These are phyloP conservation scores for Ceratosolen solmsi DNA, from an alignment of 1,140 invertebrate species.

Conservation along the genomic window DNA sequence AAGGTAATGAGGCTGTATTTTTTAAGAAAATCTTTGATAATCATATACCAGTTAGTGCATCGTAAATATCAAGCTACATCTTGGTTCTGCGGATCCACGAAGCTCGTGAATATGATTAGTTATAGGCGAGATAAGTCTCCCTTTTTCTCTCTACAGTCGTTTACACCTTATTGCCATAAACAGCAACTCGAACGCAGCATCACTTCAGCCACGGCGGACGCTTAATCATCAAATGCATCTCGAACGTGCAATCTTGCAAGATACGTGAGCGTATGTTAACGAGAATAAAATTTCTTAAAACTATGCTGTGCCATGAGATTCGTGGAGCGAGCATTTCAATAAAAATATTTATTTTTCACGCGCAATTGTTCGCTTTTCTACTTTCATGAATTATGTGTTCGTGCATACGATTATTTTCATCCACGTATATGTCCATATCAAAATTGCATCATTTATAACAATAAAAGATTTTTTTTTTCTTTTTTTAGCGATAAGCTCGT, in stretches of 20 bases:
- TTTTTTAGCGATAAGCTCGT: too few relatives aligned
- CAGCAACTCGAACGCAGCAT: constrained; percentile 3
- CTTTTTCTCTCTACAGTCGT: constrained; percentile 24
- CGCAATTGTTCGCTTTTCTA: not conserved
- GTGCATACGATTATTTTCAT: too few relatives aligned
- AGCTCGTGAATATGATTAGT: constrained; percentile 48
- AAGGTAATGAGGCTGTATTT: constrained; percentile 4
- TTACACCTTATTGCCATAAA: constrained; percentile 45
- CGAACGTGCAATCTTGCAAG: constrained; percentile 48
- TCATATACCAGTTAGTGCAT: constrained; percentile 8
- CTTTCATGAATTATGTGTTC: too few relatives aligned
- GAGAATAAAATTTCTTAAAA: constrained; percentile 44
- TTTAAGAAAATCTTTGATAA: constrained; percentile 31
- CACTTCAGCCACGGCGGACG: not conserved
- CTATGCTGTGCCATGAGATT: not conserved
- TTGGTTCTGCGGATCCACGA: constrained; percentile 7
- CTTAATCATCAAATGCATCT: constrained; percentile 51
- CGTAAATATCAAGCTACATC: constrained; percentile 41
- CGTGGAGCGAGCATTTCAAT: not conserved
- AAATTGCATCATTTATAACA: too few relatives aligned
- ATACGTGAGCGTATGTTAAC: constrained; percentile 51
- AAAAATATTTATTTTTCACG: constrained; percentile 32
- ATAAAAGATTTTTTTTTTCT: too few relatives aligned
- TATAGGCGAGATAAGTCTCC: constrained; percentile 25
- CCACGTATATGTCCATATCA: too few relatives aligned